Conservation (phyloP, 1,140 invertebrate species). For the Pogonomyrmex barbatus region DNA sequence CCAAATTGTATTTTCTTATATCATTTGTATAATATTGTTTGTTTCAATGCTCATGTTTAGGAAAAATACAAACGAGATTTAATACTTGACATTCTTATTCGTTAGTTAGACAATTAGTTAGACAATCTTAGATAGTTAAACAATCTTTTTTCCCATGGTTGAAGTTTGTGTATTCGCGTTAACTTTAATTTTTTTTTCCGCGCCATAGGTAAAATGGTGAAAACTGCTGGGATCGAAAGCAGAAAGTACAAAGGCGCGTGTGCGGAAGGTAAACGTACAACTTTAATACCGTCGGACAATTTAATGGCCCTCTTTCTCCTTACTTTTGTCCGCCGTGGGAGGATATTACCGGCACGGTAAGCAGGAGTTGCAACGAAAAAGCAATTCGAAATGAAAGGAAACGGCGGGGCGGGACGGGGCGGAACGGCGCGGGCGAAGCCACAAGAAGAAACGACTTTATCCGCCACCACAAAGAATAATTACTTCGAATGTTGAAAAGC, state of each 20-base stretch:
- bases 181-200: constrained; percentile 56
- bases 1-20: no score
- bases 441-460: constrained; percentile 55
- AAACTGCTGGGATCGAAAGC: constrained; percentile 33
- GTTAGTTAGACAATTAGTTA: no score
- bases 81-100: neutral
- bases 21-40: neutral
- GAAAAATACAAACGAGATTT: neutral
- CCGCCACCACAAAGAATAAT: constrained; percentile 58
- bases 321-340: constrained; percentile 45
- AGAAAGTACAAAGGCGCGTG: constrained; percentile 3
- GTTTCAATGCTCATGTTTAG: neutral
- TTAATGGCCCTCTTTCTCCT: constrained; percentile 38
- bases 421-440: neutral
- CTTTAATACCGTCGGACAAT: constrained; percentile 65
- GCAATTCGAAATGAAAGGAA: constrained; percentile 62
- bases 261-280: constrained; percentile 52
- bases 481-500: constrained; percentile 60
- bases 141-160: neutral
- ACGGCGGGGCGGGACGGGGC: neutral
- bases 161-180: neutral
- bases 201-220: constrained; percentile 30
- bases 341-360: constrained; percentile 54
- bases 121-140: no score
- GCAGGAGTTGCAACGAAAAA: constrained; percentile 39